Evolutionary conservation across 2,888 invertebrate species (phyloP).

Genomic region (Sesia apiformis): DNA sequence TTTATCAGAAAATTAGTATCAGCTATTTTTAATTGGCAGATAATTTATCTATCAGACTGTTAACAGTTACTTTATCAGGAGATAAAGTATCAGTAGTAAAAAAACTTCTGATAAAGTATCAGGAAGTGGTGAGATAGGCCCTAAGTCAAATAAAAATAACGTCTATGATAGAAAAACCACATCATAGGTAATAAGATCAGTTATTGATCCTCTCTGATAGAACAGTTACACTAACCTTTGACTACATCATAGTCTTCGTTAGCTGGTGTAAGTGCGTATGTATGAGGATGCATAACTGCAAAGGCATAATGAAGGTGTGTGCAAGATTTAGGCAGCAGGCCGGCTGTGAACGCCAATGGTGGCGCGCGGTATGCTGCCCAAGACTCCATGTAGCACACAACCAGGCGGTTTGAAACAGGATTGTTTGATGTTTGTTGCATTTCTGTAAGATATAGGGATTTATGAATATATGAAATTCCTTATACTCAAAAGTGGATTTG

Average conservation of each 20-base stretch:
- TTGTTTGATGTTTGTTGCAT: conserved; percentile 53
- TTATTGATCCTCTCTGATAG: neutral
- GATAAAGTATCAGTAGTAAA: too few relatives aligned
- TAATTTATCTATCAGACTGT: too few relatives aligned
- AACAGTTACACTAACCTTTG: conserved; percentile 66
- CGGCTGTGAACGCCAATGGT: conserved; percentile 78
- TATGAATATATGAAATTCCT: too few relatives aligned
- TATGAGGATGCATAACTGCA: conserved; percentile 80
- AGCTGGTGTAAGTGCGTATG: conserved; percentile 74
- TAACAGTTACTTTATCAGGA: too few relatives aligned
- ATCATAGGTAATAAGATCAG: neutral
- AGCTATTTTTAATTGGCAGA: too few relatives aligned
- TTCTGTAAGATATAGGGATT: conserved; percentile 19
- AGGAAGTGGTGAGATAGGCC: too few relatives aligned
- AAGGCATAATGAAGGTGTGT: conserved; percentile 84
- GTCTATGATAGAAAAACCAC: neutral
- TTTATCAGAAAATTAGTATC: too few relatives aligned
- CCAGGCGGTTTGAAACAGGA: conserved; percentile 38
- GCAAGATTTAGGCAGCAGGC: conserved; percentile 79
- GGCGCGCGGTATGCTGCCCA: conserved; percentile 79
- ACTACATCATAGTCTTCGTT: conserved; percentile 82
- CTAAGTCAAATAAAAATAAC: neutral
- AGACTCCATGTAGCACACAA: conserved; percentile 82
- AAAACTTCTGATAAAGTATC: too few relatives aligned
- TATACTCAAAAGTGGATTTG: too few relatives aligned